Conservation (phyloP, 2,113 vertebrate species). For the Aspidoscelis tigris region DNA sequence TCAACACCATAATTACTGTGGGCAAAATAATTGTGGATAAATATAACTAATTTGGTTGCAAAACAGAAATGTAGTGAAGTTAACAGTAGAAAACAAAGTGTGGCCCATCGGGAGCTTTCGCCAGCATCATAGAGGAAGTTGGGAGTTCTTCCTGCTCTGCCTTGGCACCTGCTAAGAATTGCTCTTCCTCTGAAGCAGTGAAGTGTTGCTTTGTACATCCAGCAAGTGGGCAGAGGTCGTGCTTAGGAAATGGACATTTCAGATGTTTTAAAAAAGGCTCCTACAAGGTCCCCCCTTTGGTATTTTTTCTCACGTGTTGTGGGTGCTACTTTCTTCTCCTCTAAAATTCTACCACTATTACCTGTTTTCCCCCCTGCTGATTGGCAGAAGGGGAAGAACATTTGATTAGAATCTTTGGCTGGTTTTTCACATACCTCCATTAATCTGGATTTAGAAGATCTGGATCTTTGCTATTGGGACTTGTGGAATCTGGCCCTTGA, state of each 20-base stretch:
- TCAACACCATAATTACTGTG: conserved; percentile 86
- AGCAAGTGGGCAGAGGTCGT: background rate
- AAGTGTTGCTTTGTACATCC: background rate
- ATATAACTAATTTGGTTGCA: background rate
- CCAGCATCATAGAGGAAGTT: background rate
- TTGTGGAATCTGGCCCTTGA: too few species aligned
- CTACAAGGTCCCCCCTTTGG: too few species aligned
- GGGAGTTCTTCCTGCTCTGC: background rate
- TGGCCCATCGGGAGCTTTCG: background rate
- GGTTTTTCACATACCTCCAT: too few species aligned
- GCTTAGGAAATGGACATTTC: background rate
- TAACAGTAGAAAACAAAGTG: rapidly evolving
- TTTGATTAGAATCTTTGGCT: too few species aligned
- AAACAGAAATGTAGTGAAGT: background rate
- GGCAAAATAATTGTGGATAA: conserved; percentile 1
- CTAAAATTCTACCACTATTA: too few species aligned
- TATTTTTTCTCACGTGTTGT: too few species aligned
- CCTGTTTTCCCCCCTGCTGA: too few species aligned
- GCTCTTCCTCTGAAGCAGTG: background rate
- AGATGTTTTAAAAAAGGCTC: too few species aligned
- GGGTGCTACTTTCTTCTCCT: too few species aligned
- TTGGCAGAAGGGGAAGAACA: too few species aligned
- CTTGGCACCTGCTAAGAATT: background rate
- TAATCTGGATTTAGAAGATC: too few species aligned
- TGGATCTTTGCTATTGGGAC: too few species aligned